Evolutionary conservation across 2,797 vertebrate species (phyloP).

Genomic region (Falco rusticolus): DNA sequence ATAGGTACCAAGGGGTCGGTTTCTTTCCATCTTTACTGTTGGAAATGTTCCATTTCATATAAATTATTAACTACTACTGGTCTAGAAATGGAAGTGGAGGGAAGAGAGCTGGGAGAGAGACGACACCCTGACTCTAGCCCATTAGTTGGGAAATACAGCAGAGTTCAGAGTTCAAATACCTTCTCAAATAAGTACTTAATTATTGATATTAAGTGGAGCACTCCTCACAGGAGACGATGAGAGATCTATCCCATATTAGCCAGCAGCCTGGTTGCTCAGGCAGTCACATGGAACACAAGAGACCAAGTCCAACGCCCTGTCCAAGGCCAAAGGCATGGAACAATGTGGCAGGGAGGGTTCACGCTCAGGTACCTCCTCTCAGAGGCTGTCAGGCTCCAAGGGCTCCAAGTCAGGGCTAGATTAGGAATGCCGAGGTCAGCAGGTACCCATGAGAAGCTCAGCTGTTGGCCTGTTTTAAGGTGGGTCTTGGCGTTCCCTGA

Average conservation of each 20-base stretch:
- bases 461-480: background rate
- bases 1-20: background rate
- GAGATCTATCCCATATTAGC: background rate
- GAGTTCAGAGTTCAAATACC: background rate
- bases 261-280: background rate
- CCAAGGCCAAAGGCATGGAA: background rate
- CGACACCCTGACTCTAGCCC: background rate
- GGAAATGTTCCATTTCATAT: background rate
- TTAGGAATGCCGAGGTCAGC: background rate
- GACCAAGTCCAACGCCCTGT: background rate
- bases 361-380: background rate
- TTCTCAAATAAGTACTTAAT: slow-evolving; percentile 14
- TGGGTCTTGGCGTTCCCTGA: background rate
- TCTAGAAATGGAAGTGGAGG: background rate
- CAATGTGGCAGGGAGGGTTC: background rate
- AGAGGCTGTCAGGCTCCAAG: background rate
- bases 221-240: background rate
- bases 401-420: background rate
- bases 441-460: background rate
- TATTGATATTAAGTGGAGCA: background rate
- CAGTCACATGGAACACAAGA: background rate
- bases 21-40: slow-evolving; percentile 7
- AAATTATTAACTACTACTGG: background rate
- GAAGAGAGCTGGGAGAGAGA: background rate
- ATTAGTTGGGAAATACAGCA: background rate